A percentile compares a stretch with the other conserved stretches of the same genome.
Conservation (phyloP, 2,888 invertebrate genomes). For the Subacronicta megacephala region DNA sequence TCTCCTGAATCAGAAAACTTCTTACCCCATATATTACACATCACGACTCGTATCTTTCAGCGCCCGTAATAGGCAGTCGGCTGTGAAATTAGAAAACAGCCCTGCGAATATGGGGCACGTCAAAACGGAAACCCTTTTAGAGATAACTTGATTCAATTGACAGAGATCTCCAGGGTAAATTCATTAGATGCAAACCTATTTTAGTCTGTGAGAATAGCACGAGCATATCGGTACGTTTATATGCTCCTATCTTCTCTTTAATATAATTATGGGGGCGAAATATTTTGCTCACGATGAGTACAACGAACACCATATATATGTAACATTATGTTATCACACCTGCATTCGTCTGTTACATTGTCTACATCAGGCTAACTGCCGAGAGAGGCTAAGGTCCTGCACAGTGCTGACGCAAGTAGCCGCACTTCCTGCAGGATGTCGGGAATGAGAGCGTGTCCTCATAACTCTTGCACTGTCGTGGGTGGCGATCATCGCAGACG, state of each 20-base stretch:
- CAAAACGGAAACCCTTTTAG: slow-evolving; percentile 60
- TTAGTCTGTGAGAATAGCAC: slow-evolving; percentile 35
- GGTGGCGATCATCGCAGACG: slow-evolving; percentile 76
- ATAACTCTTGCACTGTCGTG: slow-evolving; percentile 81
- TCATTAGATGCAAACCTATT: slow-evolving; percentile 51
- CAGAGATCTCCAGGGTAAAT: slow-evolving; percentile 50
- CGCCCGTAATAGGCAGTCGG: slow-evolving; percentile 61
- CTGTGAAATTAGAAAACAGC: slow-evolving; percentile 74
- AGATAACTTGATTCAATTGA: slow-evolving; percentile 60
- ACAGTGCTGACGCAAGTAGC: slow-evolving; percentile 81
- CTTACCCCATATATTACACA: slow-evolving; percentile 49
- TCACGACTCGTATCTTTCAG: slow-evolving; percentile 56
- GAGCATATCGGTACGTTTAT: too few relatives aligned
- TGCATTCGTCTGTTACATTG: slow-evolving; percentile 80
- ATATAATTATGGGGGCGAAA: too few relatives aligned
- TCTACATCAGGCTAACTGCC: slow-evolving; percentile 73
- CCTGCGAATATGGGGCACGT: slow-evolving; percentile 60
- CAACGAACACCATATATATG: too few relatives aligned
- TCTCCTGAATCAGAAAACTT: slow-evolving; percentile 44
- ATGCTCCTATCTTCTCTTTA: too few relatives aligned
- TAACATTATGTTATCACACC: slow-evolving; percentile 68
- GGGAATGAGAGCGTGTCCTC: slow-evolving; percentile 88
- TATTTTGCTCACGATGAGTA: slow-evolving; percentile 54
- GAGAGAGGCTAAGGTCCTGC: slow-evolving; percentile 78
- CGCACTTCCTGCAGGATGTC: slow-evolving; percentile 87